Base-by-base conservation (phyloP, 2,888 invertebrate genomes). In the Neoascia interrupta region DNA sequence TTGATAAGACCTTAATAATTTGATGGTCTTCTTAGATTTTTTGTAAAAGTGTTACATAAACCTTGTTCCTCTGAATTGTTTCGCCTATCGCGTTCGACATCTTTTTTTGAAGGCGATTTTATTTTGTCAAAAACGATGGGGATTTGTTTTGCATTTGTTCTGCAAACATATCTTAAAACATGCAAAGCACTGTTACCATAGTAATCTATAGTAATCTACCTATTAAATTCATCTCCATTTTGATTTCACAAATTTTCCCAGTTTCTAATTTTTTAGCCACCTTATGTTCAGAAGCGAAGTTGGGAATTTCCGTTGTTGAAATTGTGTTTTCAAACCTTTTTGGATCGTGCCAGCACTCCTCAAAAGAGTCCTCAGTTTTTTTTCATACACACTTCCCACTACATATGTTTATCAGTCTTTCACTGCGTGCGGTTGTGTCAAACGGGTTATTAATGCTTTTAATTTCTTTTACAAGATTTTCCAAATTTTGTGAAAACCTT, bases 161-260 rank as follows among this genome's bases (percentile, higher is more conserved):
- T 5, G 43, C 21, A 43, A 4, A 16, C 39, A 8, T 39, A 5
- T 23, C 23, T 3, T 23, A 23, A 23, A 23, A 23, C 6, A 6
- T 23, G 23, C 23, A 23, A 5, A 23, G 23, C 23, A 23, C 3
- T 23, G 6, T 23, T 23, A 23, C 23, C 23, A 23, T 23, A 23
- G 43, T 34, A 31, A 58, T 43, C 3, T 43, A 58, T 34, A 45
- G 39, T 16, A 54, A 26, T 26, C 26, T 23, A 26, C 39, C 54
- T 10, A 54, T 39, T 39, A 54, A 26, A 61, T 61, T 47, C 26
- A 26, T 36, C 28, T 47, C 47, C 60, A 47, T 47, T 61, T 61
- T 61, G 6, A 47, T 13, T 18, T 36, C 47, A 37, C 18, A 11
- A 53, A 53, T 16, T 43, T 64, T 53, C 10, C 51, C 31, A 15